Base-by-base conservation (phyloP, 2,888 invertebrate genomes). In the Parochlus steinenii region DNA sequence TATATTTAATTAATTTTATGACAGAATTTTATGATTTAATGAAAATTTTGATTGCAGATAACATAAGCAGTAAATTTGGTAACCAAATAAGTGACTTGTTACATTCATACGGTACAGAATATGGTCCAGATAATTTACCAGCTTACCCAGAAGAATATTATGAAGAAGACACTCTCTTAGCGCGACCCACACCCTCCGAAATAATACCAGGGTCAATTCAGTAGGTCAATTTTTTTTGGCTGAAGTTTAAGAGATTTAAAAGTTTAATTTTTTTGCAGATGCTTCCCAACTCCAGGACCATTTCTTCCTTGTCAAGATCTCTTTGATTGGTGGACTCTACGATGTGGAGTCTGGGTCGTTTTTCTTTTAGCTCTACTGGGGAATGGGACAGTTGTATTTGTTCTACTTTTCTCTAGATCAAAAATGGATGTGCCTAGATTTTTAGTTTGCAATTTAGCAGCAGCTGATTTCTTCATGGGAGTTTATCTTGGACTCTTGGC, bases 401-500 rank as follows among this genome's bases (percentile, higher is more conserved):
- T 97, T 30, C 69, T 93, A 35, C 69, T 92, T 43, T 87, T 81
- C 57, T 83, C 87, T 37, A 71, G 87, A 46, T 81, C 81, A 45
- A 90, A 93, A 62, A 85, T 95, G 72, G 92, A 93, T 58, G 92
- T 95, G 22, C 95, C 95, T 3, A 67, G 93, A 44, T 93, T 97
- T 61, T 71, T 95, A 40, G 95, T 97, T 39, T 89, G 92, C 55
- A 97, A 97, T 62, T 67, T 97, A 43, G 93, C 93, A 1, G 82
- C 90, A 1, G 93, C 95, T 0, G 95, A 97, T 63, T 86, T 97
- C 59, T 87, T 87, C 58, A 95, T 97, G 89, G 95, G 93, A 35
- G 67, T 90, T 36, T 95, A 93, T 58, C 65, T 93, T 41, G 92
- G 90, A 1, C 77, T 93, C 48, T 61, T 97, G 48, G 95, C 95